These are phyloP conservation scores for Lethenteron camtschaticum DNA, from an alignment of 2,113 vertebrate species.

Conservation along the genomic window DNA sequence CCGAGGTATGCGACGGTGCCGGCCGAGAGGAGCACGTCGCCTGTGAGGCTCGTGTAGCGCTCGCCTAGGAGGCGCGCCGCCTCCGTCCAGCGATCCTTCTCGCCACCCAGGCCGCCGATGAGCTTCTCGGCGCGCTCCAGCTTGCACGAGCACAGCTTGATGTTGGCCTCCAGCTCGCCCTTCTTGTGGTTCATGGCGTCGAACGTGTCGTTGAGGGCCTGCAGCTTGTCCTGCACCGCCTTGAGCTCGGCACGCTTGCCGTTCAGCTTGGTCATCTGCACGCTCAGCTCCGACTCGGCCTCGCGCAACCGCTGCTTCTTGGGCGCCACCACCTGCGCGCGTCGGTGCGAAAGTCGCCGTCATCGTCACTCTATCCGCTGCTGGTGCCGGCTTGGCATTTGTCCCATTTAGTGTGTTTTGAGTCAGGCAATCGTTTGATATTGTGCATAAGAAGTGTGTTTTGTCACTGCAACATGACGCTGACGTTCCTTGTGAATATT, in stretches of 20 bases:
- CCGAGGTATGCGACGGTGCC: constrained; percentile 61
- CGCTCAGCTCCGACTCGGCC: constrained; percentile 30
- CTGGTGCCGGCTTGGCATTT: no score
- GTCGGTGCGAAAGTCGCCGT: no score
- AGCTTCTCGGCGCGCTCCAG: constrained; percentile 51
- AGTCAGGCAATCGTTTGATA: no score
- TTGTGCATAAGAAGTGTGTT: no score
- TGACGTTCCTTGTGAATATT: no score
- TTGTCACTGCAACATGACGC: no score
- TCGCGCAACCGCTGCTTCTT: constrained; percentile 36
- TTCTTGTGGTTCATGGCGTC: constrained; percentile 44
- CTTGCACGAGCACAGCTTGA: constrained; percentile 60
- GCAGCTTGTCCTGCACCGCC: constrained; percentile 39
- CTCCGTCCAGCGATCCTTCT: constrained; percentile 71
- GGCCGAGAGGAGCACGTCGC: constrained; percentile 56
- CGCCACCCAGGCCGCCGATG: constrained; percentile 60
- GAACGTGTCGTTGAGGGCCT: constrained; percentile 41
- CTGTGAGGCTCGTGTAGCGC: constrained; percentile 43
- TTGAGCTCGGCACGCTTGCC: constrained; percentile 52
- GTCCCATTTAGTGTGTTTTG: no score
- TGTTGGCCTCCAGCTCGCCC: constrained; percentile 39
- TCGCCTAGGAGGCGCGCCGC: constrained; percentile 32
- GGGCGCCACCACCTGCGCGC: constrained; percentile 35
- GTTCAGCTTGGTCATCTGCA: constrained; percentile 41
- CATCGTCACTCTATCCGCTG: no score